A percentile compares a stretch with the other conserved stretches of the same genome.
phyloP scores from a whole-genome alignment of 2,888 invertebrate species.

The Lasius platythorax region DNA sequence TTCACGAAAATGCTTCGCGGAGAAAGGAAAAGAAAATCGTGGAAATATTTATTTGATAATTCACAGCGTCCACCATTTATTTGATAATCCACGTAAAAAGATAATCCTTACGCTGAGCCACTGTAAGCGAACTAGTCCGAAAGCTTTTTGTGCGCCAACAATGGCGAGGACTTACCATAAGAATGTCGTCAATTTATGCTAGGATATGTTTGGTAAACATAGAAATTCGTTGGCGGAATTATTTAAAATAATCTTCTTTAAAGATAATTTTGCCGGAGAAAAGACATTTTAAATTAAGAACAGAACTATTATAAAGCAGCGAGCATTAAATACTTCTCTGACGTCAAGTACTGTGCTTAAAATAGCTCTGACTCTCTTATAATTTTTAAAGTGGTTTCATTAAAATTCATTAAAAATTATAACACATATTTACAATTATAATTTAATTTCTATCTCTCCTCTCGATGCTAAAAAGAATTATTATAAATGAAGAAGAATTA shows the following conservation, averaged over 20 bases:
- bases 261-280: neutral
- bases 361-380: neutral
- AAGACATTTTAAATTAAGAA: neutral
- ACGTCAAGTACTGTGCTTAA: neutral
- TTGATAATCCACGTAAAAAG: slow-evolving; percentile 71
- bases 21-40: slow-evolving; percentile 53
- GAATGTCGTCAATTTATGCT: slow-evolving; percentile 8
- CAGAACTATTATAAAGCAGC: neutral
- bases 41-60: slow-evolving; percentile 73
- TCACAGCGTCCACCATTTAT: slow-evolving; percentile 67
- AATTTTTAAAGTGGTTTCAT: too few relatives aligned
- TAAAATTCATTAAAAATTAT: neutral
- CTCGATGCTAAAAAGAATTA: neutral
- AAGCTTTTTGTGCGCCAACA: slow-evolving; percentile 48
- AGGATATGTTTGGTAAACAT: neutral
- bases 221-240: neutral
- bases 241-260: slow-evolving; percentile 5
- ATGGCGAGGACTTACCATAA: slow-evolving; percentile 7
- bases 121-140: slow-evolving; percentile 50
- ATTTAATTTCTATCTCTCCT: neutral
- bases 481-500: neutral
- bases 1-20: slow-evolving; percentile 43
- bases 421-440: neutral
- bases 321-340: neutral
- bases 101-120: slow-evolving; percentile 57